phyloP scores from a whole-genome alignment of 2,888 invertebrate species.

The Synergus itoensis region DNA sequence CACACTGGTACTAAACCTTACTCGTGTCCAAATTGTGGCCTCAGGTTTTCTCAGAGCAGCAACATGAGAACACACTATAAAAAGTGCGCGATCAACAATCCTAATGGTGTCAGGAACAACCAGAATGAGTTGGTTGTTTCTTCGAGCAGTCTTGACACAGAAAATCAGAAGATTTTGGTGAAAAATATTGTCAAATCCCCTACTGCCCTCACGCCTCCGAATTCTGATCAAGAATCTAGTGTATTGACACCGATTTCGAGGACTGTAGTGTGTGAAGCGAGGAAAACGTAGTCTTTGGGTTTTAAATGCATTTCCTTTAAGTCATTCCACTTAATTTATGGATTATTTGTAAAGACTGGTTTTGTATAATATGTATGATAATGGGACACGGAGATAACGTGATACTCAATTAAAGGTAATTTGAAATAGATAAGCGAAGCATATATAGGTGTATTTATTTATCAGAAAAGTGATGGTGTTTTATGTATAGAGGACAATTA shows the following conservation, averaged over 20 bases:
- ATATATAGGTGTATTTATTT: constrained; percentile 28
- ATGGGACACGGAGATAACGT: constrained; percentile 26
- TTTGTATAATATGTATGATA: constrained; percentile 37
- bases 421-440: constrained; percentile 20
- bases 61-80: constrained; percentile 93
- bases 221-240: constrained; percentile 70
- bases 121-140: constrained; percentile 2
- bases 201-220: constrained; percentile 67
- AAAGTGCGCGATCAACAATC: constrained; percentile 80
- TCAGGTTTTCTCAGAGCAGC: constrained; percentile 90
- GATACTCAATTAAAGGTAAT: constrained; percentile 15
- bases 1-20: constrained; percentile 92
- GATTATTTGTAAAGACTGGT: constrained; percentile 7
- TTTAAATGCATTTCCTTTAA: neutral
- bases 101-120: constrained; percentile 33
- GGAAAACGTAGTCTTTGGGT: neutral
- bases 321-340: neutral
- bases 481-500: neutral
- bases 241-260: constrained; percentile 61
- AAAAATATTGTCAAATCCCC: constrained; percentile 34
- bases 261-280: neutral
- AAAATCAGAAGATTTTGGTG: neutral
- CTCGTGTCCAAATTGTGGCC: constrained; percentile 85
- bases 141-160: neutral
- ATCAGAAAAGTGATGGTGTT: constrained; percentile 18